Base-by-base conservation (phyloP, 2,888 invertebrate species). In the Encarsia formosa region DNA sequence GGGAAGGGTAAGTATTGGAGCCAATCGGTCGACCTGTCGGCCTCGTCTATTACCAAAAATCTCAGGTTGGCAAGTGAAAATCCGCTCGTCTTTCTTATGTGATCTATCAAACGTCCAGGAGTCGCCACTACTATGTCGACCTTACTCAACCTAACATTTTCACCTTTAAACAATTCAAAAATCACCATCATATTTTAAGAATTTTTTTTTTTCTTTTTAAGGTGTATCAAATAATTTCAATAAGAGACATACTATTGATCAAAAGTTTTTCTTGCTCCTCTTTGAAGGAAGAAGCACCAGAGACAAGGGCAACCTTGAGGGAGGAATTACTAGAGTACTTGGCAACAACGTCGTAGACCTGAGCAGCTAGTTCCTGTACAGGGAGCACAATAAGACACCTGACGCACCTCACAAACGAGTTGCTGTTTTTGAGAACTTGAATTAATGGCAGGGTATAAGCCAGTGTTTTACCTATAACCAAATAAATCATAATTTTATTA, bases 11-110 rank as follows among this genome's bases (percentile, higher is more conserved):
- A 62, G 54, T 91, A 88, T 71, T 94, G 90, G 41, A 92, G 83
- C 66, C 90, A 88, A 63, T 94, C 92, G 78, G 95, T 86, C 61
- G 96, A 88, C 61, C 93, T 81, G 76, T 99, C 99, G 5, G 99
- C 99, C 78, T 99, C 99, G 75, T 99, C 99, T 51, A 99, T 89
- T 0, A 99, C 83, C 37, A 95, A 76, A 75, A 87, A 93, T 65
- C 84, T 81, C 1, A 93, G 76, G 62, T 82, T 71, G 61, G 81
- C 79, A 31, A 93, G 72, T 45, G 84, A 81, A 68, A 93, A 87
- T 16, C 90, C 91, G 67, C 84, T 78, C 0, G 93, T 93, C 59
- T 83, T 81, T 70, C 87, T 86, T 56, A 98, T 77, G 74, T 98
- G 97, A 70, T 96, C 94, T 0, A 96, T 87, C 46, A 98, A 76